Evolutionary conservation across 2,797 vertebrate genomes (phyloP).

Genomic region (Octomys mimax): DNA sequence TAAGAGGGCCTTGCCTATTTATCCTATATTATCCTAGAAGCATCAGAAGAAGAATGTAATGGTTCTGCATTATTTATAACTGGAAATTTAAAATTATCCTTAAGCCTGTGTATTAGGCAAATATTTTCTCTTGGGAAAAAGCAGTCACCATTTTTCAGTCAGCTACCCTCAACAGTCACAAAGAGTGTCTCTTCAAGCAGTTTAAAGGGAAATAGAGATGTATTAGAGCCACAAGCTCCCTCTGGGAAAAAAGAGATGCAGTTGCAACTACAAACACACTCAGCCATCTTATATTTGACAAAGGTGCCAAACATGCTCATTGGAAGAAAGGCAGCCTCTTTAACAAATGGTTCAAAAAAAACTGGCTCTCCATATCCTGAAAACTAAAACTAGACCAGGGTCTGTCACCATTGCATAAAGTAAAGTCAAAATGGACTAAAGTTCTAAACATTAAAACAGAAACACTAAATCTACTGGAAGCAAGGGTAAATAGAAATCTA

Average conservation of each 20-base stretch:
- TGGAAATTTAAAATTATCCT: constrained; percentile 40
- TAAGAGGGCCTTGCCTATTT: constrained; percentile 41
- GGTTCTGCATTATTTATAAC: constrained; percentile 10
- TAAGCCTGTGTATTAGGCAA: constrained; percentile 48
- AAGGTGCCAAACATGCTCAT: too few relatives aligned
- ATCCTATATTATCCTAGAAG: not conserved
- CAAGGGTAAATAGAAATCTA: too few relatives aligned
- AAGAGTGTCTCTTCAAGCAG: not conserved
- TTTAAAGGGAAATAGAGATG: not conserved
- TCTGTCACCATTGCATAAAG: too few relatives aligned
- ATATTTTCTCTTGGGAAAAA: not conserved
- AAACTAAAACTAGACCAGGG: too few relatives aligned
- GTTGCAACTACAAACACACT: too few relatives aligned
- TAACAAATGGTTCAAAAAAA: too few relatives aligned
- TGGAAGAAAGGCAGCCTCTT: too few relatives aligned
- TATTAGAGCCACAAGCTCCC: not conserved
- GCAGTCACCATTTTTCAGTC: not conserved
- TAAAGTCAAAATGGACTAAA: too few relatives aligned
- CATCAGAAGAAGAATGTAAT: constrained; percentile 3
- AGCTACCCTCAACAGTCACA: not conserved
- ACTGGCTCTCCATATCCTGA: too few relatives aligned
- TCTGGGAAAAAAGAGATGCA: not conserved
- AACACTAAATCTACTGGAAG: too few relatives aligned
- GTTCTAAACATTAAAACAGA: too few relatives aligned
- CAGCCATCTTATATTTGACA: too few relatives aligned